Evolutionary conservation across 2,888 invertebrate species (phyloP).

Genomic region (Eubasilissa splendida): DNA sequence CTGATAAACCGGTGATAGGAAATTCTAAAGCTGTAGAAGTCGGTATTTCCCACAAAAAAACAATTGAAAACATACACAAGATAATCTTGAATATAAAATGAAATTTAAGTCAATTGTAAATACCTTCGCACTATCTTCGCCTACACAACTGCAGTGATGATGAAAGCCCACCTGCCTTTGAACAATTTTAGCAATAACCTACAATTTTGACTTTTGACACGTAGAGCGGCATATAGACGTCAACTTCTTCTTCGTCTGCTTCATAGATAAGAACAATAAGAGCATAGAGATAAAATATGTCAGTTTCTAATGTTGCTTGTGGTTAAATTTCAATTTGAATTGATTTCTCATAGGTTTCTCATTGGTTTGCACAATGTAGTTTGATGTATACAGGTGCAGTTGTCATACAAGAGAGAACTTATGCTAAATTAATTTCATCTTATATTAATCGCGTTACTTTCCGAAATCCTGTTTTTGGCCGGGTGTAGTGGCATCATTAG

Average conservation of each 20-base stretch:
- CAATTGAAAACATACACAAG: neutral
- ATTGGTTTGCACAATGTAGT: too few species aligned
- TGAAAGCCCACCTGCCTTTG: conserved; percentile 9
- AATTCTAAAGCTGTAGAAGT: neutral
- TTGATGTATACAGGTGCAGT: too few species aligned
- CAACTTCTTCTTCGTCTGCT: conserved; percentile 16
- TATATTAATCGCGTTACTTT: too few species aligned
- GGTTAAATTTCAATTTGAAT: too few species aligned
- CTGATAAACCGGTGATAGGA: neutral
- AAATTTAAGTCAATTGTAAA: neutral
- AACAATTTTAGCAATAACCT: conserved; percentile 29
- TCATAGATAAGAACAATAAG: neutral
- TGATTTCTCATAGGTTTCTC: too few species aligned
- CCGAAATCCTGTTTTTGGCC: too few species aligned
- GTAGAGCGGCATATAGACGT: conserved; percentile 10
- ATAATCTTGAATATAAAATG: neutral
- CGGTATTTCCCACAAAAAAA: neutral
- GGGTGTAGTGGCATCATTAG: too few species aligned
- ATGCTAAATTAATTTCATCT: too few species aligned
- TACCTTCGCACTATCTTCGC: conserved; percentile 7
- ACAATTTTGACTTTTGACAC: conserved; percentile 38
- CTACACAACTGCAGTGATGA: conserved; percentile 6
- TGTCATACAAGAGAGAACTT: too few species aligned
- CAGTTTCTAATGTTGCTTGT: too few species aligned
- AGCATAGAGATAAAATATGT: too few species aligned